Evolutionary conservation across 2,113 vertebrate genomes (phyloP).

Genomic region (Misgurnus mizolepis): DNA sequence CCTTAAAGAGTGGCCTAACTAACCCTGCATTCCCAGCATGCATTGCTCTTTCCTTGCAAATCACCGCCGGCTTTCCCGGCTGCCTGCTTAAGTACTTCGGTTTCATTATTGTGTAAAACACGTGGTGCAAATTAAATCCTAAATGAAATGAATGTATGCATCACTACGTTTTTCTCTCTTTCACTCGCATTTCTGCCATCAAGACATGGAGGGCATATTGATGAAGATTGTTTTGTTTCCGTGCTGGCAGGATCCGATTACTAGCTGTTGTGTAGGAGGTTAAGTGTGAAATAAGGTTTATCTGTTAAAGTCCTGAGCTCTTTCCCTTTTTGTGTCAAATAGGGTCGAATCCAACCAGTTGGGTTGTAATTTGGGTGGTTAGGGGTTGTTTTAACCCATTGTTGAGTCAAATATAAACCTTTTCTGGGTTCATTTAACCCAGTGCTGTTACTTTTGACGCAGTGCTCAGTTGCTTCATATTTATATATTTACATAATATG

Average conservation of each 20-base stretch:
- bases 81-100: constrained; percentile 53
- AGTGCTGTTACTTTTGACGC: too few species aligned
- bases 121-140: constrained; percentile 50
- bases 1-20: constrained; percentile 40
- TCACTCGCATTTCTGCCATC: constrained; percentile 41
- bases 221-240: constrained; percentile 43
- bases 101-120: constrained; percentile 55
- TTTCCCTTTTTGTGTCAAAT: background rate
- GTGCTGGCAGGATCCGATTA: constrained; percentile 21
- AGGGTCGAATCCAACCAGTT: too few species aligned
- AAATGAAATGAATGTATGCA: constrained; percentile 70
- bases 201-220: constrained; percentile 27
- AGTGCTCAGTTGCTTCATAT: too few species aligned
- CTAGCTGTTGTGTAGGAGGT: constrained; percentile 15
- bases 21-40: constrained; percentile 34
- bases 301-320: background rate
- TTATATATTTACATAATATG: too few species aligned
- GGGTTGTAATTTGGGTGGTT: background rate
- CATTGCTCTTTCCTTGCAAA: constrained; percentile 49
- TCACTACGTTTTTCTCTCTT: constrained; percentile 56
- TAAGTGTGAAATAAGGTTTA: background rate
- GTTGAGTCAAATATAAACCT: too few species aligned
- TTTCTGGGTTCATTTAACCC: too few species aligned
- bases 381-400: too few species aligned
- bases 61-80: constrained; percentile 38